Base-by-base conservation (phyloP, 2,797 vertebrate species). In the Lepus townsendii region DNA sequence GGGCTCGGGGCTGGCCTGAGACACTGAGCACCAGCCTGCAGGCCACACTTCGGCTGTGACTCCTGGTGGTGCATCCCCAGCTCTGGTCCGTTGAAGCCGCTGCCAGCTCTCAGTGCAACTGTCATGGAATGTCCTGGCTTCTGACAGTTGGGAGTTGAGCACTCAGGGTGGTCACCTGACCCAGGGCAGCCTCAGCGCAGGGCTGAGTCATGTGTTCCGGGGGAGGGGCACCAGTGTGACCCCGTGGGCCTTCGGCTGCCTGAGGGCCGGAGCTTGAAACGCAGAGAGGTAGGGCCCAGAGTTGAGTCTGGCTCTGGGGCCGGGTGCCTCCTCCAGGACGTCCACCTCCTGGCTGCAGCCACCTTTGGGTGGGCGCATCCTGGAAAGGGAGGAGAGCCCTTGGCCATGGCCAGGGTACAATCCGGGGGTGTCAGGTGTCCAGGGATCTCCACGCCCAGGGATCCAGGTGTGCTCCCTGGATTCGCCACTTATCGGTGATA, bases 71-170 rank as follows among this genome's bases (percentile, higher is more conserved):
- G 16, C 54, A 57, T 57, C 14, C 54, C 22, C 72, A 38, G 63
- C 6, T 26, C 17, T 22, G 80, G 32, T 57, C 82, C 6, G 80
- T 32, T 71, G 77, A 30, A 35, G 52, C 20, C 0, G 1, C 35
- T 50, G 57, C 42, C 32, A 5, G n/a, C 85, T 84, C 76, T 42
- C 4, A 63, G 73, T 42, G 57, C 60, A 91, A 60, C 90, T 50
- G 92, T 69, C 35, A 35, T 42, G 66, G 76, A 83, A 83, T 38
- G 52, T 75, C 17, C 82, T 4, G 71, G 50, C 68, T 97, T 91
- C 86, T 47, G 10, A 24, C 87, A 68, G 50, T 88, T 91, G 5
- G 68, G 60, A 57, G 26, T 62, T 35, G 9, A 13, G n/a, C 47
- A 27, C 13, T 66, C 14, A 30, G 72, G 27, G 6, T 32, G 30